A percentile compares a stretch with the other conserved stretches of the same genome.
These are phyloP conservation scores for Gallinago stenura DNA, from an alignment of 2,797 vertebrate species.

Conservation along the genomic window DNA sequence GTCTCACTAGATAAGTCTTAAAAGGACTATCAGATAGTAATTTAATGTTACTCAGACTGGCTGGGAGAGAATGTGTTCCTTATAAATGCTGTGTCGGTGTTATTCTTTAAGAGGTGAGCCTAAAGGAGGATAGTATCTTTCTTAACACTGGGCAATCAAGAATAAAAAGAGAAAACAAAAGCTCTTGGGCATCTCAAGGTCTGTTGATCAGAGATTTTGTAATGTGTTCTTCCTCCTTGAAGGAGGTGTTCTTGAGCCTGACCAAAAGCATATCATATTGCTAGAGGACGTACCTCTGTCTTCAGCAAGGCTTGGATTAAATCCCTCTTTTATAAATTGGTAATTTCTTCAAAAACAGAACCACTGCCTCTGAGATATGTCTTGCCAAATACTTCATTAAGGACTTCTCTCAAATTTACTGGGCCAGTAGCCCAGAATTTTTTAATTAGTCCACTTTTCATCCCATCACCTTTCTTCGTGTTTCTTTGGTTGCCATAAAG, in stretches of 20 bases:
- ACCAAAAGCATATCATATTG: neutral
- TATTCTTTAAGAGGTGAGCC: neutral
- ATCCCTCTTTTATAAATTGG: neutral
- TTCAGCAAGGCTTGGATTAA: neutral
- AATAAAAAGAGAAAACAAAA: neutral
- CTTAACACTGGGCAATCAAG: neutral
- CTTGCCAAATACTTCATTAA: neutral
- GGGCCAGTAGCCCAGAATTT: neutral
- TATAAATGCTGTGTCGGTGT: neutral
- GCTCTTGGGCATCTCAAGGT: neutral
- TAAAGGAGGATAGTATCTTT: neutral
- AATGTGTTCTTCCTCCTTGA: neutral
- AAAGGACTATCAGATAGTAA: neutral
- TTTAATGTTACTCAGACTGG: neutral
- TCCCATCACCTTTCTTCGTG: neutral
- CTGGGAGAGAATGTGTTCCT: neutral
- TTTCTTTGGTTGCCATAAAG: neutral
- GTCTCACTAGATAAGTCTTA: neutral
- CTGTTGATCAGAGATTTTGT: neutral
- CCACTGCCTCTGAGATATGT: neutral
- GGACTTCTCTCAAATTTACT: neutral
- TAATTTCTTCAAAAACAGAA: neutral
- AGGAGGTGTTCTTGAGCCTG: neutral
- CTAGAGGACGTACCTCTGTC: neutral
- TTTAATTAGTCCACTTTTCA: neutral